phyloP scores from a whole-genome alignment of 2,113 vertebrate genomes.

The Phalacrocorax aristotelis region DNA sequence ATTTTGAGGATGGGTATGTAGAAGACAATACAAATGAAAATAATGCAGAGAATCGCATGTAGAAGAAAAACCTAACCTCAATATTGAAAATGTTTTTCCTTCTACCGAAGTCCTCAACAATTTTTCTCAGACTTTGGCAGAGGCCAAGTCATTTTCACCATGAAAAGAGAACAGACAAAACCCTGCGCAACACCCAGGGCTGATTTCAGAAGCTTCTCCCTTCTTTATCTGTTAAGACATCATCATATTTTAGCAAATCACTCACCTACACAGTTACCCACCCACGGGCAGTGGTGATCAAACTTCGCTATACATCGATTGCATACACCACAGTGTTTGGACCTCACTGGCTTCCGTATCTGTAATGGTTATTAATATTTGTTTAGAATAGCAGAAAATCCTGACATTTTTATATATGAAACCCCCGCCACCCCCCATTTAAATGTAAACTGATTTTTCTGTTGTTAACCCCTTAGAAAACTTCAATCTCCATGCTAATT shows the following conservation, averaged over 20 bases:
- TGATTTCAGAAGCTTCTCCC: neutral
- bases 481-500: neutral
- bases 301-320: conserved; percentile 99
- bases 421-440: neutral
- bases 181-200: neutral
- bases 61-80: neutral
- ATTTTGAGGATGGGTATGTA: neutral
- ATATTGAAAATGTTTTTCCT: neutral
- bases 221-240: neutral
- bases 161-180: neutral
- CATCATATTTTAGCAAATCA: neutral
- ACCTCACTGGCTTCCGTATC: conserved; percentile 98
- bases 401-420: neutral
- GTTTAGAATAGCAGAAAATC: neutral
- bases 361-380: conserved; percentile 43
- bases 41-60: neutral
- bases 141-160: neutral
- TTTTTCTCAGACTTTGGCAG: neutral
- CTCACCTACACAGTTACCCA: conserved; percentile 99
- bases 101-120: neutral
- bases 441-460: neutral
- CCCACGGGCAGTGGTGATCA: conserved; percentile 98
- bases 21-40: neutral
- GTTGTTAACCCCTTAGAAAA: neutral
- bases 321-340: conserved; percentile 97